A percentile compares a stretch with the other conserved stretches of the same genome.
These are phyloP conservation scores for Hydrochoerus hydrochaeris DNA, from an alignment of 2,113 vertebrate species.

Conservation along the genomic window DNA sequence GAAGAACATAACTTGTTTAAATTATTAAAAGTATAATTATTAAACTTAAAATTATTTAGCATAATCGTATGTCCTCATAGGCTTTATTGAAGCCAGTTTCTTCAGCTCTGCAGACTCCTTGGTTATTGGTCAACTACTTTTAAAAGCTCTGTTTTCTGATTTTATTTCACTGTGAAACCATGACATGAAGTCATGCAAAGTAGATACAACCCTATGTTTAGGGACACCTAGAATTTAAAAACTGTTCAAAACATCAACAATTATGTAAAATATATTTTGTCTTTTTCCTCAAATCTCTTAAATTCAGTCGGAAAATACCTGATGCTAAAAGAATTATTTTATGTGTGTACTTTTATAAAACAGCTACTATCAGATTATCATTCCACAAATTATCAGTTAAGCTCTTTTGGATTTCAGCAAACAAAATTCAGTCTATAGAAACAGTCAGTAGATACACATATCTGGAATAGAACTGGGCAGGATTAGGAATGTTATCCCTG, in stretches of 20 bases:
- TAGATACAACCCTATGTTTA: not conserved
- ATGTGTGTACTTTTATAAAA: not conserved
- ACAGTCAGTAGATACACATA: not conserved
- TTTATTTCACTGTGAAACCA: not conserved
- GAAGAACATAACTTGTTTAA: not conserved
- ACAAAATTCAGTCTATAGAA: not conserved
- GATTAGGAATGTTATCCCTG: not conserved
- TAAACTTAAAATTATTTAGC: not conserved
- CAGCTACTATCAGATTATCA: not conserved
- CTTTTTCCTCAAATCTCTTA: not conserved
- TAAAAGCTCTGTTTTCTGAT: constrained; percentile 1
- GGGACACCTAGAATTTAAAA: not conserved
- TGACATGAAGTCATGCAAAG: not conserved
- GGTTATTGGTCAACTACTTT: not conserved
- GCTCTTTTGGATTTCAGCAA: not conserved
- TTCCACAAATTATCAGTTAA: not conserved
- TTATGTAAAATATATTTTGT: not conserved
- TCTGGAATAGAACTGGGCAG: not conserved
- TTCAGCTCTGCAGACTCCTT: not conserved
- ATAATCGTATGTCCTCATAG: not conserved
- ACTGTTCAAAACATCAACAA: not conserved
- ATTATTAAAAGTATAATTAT: not conserved
- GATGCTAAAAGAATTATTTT: not conserved
- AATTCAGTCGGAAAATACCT: not conserved
- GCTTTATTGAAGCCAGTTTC: not conserved